Percentiles rank a stretch among this genome's conserved stretches.
These are phyloP conservation scores for Dipodomys spectabilis DNA, from an alignment of 2,113 vertebrate genomes.

Conservation along the genomic window DNA sequence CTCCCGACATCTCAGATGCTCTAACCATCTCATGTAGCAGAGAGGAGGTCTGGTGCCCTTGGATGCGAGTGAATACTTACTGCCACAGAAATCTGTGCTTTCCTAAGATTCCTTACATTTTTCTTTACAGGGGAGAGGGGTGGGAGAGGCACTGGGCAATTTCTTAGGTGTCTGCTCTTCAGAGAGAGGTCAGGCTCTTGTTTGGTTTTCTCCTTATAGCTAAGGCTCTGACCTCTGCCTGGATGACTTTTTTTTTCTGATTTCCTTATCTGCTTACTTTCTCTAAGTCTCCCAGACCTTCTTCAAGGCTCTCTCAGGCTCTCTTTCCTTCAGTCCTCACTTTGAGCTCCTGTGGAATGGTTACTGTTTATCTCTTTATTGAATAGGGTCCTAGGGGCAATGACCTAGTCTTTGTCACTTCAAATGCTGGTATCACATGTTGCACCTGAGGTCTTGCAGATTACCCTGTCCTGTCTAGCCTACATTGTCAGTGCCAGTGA, in stretches of 20 bases:
- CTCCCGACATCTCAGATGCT: neutral
- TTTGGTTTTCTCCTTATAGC: neutral
- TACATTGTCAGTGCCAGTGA: neutral
- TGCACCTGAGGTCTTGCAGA: neutral
- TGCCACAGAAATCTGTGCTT: constrained; percentile 3
- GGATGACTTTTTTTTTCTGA: neutral
- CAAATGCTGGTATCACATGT: neutral
- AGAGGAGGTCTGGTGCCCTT: neutral
- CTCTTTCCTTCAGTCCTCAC: neutral
- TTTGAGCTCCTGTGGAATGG: neutral
- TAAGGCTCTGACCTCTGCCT: neutral
- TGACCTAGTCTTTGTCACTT: neutral
- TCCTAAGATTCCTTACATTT: neutral
- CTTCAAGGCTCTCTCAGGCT: neutral
- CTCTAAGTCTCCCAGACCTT: neutral
- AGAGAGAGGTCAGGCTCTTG: neutral
- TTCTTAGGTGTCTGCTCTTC: constrained; percentile 8
- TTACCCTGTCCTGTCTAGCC: neutral
- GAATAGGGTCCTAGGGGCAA: neutral
- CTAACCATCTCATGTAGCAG: neutral
- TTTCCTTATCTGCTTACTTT: neutral
- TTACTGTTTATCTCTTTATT: too few species aligned
- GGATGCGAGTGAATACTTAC: neutral
- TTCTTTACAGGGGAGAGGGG: neutral
- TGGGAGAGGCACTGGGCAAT: neutral